Base-by-base conservation (phyloP, 2,113 vertebrate genomes). In the Pseudolaguvia tuberculata region DNA sequence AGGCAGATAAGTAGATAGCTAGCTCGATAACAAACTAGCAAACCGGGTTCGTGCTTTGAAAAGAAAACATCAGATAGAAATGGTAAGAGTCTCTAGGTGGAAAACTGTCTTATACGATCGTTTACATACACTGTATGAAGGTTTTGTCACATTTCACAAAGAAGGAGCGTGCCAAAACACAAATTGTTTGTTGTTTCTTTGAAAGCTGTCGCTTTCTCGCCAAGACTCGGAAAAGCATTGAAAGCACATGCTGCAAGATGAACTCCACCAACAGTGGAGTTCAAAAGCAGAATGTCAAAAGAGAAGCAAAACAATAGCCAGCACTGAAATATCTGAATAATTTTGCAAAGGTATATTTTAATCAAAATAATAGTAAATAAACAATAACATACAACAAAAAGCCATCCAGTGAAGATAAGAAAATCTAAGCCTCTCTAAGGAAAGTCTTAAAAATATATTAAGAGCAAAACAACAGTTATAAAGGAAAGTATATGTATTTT, bases 61-160 rank as follows among this genome's bases (percentile, higher is more conserved):
- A 17, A 48, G 42, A 48, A 48, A 27, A 25, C 45, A 50, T 66
- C 45, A 23, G 45, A 18, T 76, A 72, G 80, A 71, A 79, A 67
- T 20, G 66, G 31, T 52, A 45, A 35, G 62, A 29, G 51, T 59
- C 61, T 52, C 63, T 58, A 20, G 15, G 3, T 25, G 45, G 63
- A 9, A 75, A 42, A 59, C 27, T 15, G 29, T 57, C 66, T 39
- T 31, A 20, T 59, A 23, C 53, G 42, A 27, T 45, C 55, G 35
- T 21, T 70, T 35, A 52, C 29, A 35, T 35, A 20, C 27, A 27
- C 0, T 27, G 21, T 45, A 20, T 48, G 17, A 47, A 51, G 18
- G 5, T 11, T 55, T 69, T 51, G 51, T 47, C 65, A 50, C n/a
- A 50, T 50, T 39, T 59, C 12, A 52, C 15, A 27, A 45, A 18